Conservation (phyloP, 1,140 invertebrate genomes). For the Apocrypta bakeri region DNA sequence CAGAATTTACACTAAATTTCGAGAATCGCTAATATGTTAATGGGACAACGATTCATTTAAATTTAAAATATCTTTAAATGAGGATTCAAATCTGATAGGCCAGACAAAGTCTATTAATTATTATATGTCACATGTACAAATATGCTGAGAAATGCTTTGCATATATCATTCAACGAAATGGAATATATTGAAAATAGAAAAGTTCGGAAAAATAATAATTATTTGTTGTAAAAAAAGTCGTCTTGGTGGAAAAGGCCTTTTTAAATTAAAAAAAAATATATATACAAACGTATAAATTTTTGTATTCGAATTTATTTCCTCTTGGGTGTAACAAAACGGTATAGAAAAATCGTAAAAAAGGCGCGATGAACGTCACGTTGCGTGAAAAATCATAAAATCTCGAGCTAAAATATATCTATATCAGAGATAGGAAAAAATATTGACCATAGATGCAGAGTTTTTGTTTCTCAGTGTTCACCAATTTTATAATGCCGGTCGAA, state of each 20-base stretch:
- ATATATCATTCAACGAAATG: too few relatives aligned
- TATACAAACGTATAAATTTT: neutral
- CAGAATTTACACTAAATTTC: conserved; percentile 11
- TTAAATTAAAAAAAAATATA: neutral
- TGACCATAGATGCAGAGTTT: neutral
- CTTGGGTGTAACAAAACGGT: neutral
- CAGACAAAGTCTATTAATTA: neutral
- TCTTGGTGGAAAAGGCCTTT: neutral
- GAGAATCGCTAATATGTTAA: neutral
- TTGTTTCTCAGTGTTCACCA: neutral
- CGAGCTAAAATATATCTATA: neutral
- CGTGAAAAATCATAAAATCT: conserved; percentile 8
- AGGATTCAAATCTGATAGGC: neutral
- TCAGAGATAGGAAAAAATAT: neutral
- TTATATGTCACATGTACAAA: too few relatives aligned
- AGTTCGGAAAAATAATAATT: neutral
- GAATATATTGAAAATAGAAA: too few relatives aligned
- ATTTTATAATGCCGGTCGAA: neutral
- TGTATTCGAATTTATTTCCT: neutral
- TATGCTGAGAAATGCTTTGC: too few relatives aligned
- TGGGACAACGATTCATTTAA: neutral
- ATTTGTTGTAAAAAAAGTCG: neutral
- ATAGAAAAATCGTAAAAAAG: neutral
- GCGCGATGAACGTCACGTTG: neutral
- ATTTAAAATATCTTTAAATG: neutral